Conservation (phyloP, 2,888 invertebrate genomes). For the Neoaliturus tenellus region DNA sequence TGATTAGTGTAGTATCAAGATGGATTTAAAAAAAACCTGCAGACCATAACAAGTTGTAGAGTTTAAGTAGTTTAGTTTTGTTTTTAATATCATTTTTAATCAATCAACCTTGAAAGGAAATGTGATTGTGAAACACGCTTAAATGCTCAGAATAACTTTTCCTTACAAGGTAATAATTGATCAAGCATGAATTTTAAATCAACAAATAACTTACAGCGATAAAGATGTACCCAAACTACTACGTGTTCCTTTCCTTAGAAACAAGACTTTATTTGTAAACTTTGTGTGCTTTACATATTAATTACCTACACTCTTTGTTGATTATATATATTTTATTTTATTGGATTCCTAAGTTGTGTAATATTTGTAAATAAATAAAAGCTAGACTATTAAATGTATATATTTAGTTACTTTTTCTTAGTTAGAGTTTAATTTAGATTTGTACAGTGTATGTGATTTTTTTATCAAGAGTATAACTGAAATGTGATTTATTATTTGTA, state of each 20-base stretch:
- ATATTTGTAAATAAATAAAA: constrained; percentile 11
- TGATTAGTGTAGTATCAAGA: no score
- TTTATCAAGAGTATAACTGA: constrained; percentile 2
- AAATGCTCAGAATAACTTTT: no score
- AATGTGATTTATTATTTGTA: constrained; percentile 31
- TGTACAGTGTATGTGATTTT: constrained; percentile 43
- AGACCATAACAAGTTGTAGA: no score
- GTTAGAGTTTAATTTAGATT: not conserved
- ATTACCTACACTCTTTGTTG: not conserved
- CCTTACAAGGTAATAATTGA: no score
- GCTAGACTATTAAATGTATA: constrained; percentile 4
- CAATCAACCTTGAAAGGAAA: no score
- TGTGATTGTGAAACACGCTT: no score
- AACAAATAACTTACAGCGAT: no score
- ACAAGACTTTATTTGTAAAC: not conserved
- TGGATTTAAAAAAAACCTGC: no score
- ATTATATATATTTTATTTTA: constrained; percentile 10
- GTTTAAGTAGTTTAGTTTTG: no score
- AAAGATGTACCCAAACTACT: no score
- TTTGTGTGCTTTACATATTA: not conserved
- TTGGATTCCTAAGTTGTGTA: constrained; percentile 37
- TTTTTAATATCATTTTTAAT: no score
- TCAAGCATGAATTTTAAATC: no score
- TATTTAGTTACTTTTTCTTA: constrained; percentile 14
- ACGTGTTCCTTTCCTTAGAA: not conserved